These are phyloP conservation scores for Ispidina lecontei DNA, from an alignment of 2,797 vertebrate genomes.

Conservation along the genomic window DNA sequence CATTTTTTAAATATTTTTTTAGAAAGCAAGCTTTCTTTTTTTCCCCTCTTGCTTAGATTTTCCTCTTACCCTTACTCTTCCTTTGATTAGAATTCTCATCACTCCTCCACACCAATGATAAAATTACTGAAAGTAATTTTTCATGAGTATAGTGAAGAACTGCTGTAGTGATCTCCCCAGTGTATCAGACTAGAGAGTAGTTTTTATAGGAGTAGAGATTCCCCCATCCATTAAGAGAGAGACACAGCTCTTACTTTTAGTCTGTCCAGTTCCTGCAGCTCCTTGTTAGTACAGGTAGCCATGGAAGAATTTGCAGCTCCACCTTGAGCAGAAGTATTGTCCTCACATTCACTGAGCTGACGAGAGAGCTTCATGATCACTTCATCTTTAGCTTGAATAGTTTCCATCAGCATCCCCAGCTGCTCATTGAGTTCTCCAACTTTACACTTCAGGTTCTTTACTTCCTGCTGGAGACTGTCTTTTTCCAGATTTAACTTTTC, in stretches of 20 bases:
- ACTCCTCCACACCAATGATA: neutral
- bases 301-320: constrained; percentile 23
- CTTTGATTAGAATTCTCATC: neutral
- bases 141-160: neutral
- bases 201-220: neutral
- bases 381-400: constrained; percentile 96
- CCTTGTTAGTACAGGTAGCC: constrained; percentile 58
- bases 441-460: constrained; percentile 86
- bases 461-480: constrained; percentile 89
- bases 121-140: neutral
- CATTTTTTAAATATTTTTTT: too few species aligned
- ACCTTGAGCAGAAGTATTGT: neutral
- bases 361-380: constrained; percentile 94
- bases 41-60: neutral
- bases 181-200: neutral
- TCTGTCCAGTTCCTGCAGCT: constrained; percentile 87
- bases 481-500: constrained; percentile 89
- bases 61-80: neutral
- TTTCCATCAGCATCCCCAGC: constrained; percentile 95
- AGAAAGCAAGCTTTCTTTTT: neutral
- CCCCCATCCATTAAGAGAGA: neutral
- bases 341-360: constrained; percentile 81
- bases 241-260: constrained; percentile 83
- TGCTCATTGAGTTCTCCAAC: constrained; percentile 91
- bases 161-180: neutral